Conservation (phyloP, 2,113 vertebrate genomes). For the Prunella fulvescens region DNA sequence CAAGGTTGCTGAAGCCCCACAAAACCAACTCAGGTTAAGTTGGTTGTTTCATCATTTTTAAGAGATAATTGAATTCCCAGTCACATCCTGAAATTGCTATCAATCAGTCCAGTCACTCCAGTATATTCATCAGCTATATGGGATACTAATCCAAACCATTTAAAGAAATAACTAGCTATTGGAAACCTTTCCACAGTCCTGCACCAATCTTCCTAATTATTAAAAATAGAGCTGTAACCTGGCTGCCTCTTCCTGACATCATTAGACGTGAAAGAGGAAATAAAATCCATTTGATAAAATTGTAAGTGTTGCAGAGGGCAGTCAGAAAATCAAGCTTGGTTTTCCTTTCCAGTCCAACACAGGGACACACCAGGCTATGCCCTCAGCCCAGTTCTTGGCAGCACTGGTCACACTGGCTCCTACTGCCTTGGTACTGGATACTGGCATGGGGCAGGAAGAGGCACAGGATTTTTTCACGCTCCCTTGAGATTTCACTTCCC, state of each 20-base stretch:
- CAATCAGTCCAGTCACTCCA: background rate
- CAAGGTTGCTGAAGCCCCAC: background rate
- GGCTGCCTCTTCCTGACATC: background rate
- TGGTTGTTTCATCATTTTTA: background rate
- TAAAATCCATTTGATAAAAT: background rate
- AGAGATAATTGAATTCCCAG: background rate
- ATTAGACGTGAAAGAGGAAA: background rate
- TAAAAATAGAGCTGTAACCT: background rate
- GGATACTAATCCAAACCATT: background rate
- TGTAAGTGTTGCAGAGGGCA: background rate
- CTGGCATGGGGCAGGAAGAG: accelerated
- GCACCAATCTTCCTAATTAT: background rate
- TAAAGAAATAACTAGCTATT: background rate
- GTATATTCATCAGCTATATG: background rate
- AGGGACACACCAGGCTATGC: background rate
- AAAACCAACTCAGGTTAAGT: background rate
- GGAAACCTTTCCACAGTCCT: background rate
- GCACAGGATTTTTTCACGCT: accelerated
- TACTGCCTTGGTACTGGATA: background rate
- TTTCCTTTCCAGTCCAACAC: background rate
- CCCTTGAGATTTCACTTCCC: background rate
- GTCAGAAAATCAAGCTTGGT: background rate
- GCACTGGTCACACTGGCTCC: background rate
- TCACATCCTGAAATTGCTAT: background rate
- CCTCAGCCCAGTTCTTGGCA: background rate